Conservation (phyloP, 1,140 invertebrate species). For the Arion vulgaris region DNA sequence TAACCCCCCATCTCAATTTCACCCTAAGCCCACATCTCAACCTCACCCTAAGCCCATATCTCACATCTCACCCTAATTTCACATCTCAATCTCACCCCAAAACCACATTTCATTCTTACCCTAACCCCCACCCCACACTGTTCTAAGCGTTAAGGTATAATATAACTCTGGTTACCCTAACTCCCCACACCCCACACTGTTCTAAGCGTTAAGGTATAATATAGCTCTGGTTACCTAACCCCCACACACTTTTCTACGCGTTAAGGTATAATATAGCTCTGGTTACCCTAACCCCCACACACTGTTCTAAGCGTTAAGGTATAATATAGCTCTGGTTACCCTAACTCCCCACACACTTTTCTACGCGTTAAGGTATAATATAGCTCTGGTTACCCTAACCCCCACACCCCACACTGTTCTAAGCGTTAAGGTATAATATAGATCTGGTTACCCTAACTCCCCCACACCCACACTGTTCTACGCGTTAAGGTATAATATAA, state of each 20-base stretch:
- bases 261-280: constrained; percentile 7
- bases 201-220: background rate
- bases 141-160: background rate
- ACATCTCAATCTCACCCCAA: too few relatives aligned
- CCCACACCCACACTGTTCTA: background rate
- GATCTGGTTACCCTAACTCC: background rate
- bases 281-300: background rate
- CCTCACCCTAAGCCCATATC: too few relatives aligned
- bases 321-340: constrained; percentile 4
- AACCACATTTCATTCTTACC: too few relatives aligned
- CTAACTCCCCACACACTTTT: background rate
- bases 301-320: background rate
- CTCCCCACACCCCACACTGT: too few relatives aligned
- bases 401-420: background rate
- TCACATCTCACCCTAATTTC: too few relatives aligned
- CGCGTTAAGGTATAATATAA: background rate
- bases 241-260: background rate
- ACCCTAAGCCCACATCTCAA: too few relatives aligned
- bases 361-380: background rate
- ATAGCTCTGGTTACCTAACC: constrained; percentile 9
- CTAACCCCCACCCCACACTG: too few relatives aligned
- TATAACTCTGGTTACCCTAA: background rate
- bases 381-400: background rate
- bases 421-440: background rate
- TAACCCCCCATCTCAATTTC: too few relatives aligned